Conservation (phyloP, 2,888 invertebrate genomes). For the Drosophila nigricruria region DNA sequence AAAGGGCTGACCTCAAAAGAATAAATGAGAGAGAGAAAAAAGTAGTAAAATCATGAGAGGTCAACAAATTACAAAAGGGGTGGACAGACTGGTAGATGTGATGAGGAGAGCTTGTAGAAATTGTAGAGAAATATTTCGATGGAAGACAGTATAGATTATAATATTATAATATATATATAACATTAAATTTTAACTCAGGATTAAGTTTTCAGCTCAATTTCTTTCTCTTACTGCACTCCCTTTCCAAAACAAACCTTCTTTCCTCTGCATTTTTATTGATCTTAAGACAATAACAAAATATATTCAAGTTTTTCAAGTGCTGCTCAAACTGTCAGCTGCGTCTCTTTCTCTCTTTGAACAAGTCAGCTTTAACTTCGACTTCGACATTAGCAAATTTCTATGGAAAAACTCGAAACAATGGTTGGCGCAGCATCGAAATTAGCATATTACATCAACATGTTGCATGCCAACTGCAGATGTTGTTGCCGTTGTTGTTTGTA, state of each 20-base stretch:
- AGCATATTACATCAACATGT: slow-evolving; percentile 80
- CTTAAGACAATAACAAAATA: background rate
- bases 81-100: background rate
- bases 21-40: background rate
- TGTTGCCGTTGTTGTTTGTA: slow-evolving; percentile 38
- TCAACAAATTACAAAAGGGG: background rate
- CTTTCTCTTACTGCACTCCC: background rate
- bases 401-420: slow-evolving; percentile 64
- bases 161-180: background rate
- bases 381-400: slow-evolving; percentile 61
- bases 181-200: too few relatives aligned
- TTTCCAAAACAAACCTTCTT: background rate
- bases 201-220: too few relatives aligned
- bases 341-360: slow-evolving; percentile 33
- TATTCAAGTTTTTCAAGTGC: slow-evolving; percentile 6
- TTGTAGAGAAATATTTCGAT: background rate
- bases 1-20: slow-evolving; percentile 63
- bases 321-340: slow-evolving; percentile 13
- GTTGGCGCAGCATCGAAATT: slow-evolving; percentile 64
- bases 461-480: slow-evolving; percentile 59
- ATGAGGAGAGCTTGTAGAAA: background rate
- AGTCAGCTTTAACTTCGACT: slow-evolving; percentile 7
- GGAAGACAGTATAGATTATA: background rate
- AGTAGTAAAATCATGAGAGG: background rate
- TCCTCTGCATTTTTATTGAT: slow-evolving; percentile 1